Evolutionary conservation across 2,888 invertebrate genomes (phyloP), one percentile per base, ranked within the genome.

Genomic region (Xiphydria camelus): DNA sequence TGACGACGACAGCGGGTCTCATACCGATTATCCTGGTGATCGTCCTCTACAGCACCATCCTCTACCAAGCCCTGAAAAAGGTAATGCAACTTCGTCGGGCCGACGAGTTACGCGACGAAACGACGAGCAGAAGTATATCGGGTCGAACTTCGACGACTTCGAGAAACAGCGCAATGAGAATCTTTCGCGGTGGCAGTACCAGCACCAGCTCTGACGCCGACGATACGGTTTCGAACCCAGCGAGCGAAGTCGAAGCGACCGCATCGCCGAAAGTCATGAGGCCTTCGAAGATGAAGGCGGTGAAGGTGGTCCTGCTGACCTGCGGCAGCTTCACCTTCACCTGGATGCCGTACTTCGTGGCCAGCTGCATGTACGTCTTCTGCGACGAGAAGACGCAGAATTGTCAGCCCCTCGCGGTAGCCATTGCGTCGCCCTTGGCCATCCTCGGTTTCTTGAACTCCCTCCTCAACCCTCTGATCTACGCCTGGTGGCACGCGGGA

Each of bases 401-500:
- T 2, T 84, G 84, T 64, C 70, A 79, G 33, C 65, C 76, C 4
- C 64, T 83, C 20, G 75, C 78, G 10, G 68, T 78, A 14, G 70
- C 83, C 23, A 76, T 85, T 1, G 80, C 80, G 1, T 82, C 83
- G 34, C 84, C 85, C 0, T 62, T 85, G 29, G 80, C 82, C 1
- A 79, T 82, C 18, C 66, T 85, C 33, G 85, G 84, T 1, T 82
- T 84, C 53, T 58, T 78, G 1, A 85, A 85, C 57, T 84, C 84
- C 55, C 63, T 85, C 33, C 59, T 85, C 1, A 85, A 85, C 64
- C 86, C 86, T 1, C 65, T 86, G 17, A 84, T 86, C 53, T 86
- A 85, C 60, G 85, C 84, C 0, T 86, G 85, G 85, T 86, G 85
- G 85, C 85, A 86, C 64, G 83, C 82, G 65, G 84, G 85, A 0